Conservation (phyloP, 2,888 invertebrate genomes). For the Eristalis intricaria region DNA sequence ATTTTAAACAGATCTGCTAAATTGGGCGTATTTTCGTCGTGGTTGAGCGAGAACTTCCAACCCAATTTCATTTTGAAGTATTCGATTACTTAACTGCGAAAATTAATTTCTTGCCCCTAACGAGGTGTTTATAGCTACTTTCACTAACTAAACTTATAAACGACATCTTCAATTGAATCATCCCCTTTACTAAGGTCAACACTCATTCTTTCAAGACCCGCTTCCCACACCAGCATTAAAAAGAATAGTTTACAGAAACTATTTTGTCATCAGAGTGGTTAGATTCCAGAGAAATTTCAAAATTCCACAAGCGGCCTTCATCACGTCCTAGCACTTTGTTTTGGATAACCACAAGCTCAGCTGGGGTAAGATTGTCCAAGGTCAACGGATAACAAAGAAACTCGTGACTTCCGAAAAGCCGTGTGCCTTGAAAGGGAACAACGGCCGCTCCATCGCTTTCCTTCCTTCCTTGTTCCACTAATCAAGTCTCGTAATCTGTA, state of each 20-base stretch:
- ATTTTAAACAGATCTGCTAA: too few species aligned
- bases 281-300: neutral
- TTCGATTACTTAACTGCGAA: too few species aligned
- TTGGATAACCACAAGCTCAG: neutral
- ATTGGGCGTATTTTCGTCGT: too few species aligned
- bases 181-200: too few species aligned
- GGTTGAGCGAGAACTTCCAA: too few species aligned
- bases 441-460: neutral
- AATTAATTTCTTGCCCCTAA: too few species aligned
- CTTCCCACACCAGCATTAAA: too few species aligned
- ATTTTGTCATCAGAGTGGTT: neutral
- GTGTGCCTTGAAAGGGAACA: neutral
- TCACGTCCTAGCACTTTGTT: neutral
- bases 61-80: too few species aligned
- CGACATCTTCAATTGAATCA: too few species aligned
- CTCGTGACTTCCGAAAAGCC: neutral
- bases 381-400: neutral
- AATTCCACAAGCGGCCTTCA: neutral
- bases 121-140: too few species aligned
- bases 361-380: neutral
- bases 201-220: too few species aligned
- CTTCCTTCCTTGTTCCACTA: neutral
- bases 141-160: too few species aligned
- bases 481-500: neutral
- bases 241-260: neutral